Evolutionary conservation across 2,888 invertebrate genomes (phyloP).

Genomic region (Eupithecia dodoneata): DNA sequence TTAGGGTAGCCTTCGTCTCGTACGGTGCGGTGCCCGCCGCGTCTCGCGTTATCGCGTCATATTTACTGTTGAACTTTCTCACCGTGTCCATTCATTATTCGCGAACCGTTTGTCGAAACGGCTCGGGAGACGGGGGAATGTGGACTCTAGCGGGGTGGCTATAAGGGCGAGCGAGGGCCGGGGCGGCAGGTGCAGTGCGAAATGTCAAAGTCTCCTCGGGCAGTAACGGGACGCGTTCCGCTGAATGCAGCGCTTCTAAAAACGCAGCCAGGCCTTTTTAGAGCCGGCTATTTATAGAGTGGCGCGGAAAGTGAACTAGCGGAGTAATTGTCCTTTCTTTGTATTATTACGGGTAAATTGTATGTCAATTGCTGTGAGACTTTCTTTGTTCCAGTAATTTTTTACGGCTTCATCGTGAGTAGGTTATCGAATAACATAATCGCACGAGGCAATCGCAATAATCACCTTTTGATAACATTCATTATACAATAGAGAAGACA

Average conservation of each 20-base stretch:
- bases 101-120: slow-evolving; percentile 14
- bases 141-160: not conserved
- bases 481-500: not conserved
- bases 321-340: slow-evolving; percentile 29
- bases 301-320: slow-evolving; percentile 34
- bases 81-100: slow-evolving; percentile 24
- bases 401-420: slow-evolving; percentile 8
- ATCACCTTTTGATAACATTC: slow-evolving; percentile 15
- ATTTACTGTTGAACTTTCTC: slow-evolving; percentile 27
- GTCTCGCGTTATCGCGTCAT: slow-evolving; percentile 8
- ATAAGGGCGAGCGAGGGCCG: slow-evolving; percentile 9
- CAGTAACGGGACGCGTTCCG: slow-evolving; percentile 43
- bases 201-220: slow-evolving; percentile 42
- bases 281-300: slow-evolving; percentile 40
- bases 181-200: slow-evolving; percentile 36
- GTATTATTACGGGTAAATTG: slow-evolving; percentile 26
- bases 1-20: not conserved
- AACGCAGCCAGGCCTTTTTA: slow-evolving; percentile 11
- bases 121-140: not conserved
- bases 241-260: slow-evolving; percentile 24
- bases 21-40: not conserved
- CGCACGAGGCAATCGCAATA: slow-evolving; percentile 12
- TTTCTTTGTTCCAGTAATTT: slow-evolving; percentile 15
- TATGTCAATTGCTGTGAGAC: slow-evolving; percentile 26
- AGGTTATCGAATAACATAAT: slow-evolving; percentile 3